Base-by-base conservation (phyloP, 2,888 invertebrate species). In the Nezara viridula region DNA sequence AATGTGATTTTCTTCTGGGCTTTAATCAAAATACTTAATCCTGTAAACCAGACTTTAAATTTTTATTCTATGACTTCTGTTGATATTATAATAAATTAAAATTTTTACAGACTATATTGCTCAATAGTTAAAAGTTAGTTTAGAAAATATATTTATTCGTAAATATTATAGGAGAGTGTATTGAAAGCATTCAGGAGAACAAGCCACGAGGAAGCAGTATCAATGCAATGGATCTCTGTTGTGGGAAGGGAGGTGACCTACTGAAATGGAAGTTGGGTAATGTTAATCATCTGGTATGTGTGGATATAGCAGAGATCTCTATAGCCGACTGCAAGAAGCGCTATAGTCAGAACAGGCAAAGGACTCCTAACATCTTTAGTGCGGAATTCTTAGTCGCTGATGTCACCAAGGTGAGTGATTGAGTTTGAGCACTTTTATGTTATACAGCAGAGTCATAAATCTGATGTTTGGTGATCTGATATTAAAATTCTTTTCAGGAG, bases 161-260 rank as follows among this genome's bases (percentile, higher is more conserved):
- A 19, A 73, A 37, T 73, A 85, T 87, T 88, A 52, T 47, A 77
- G 73, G 85, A 47, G 73, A 90, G 77, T 77, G 87, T 60, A 88
- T 89, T 89, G 44, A 66, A 87, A 89, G 77, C 40, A 37, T 89
- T 37, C 55, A 27, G 37, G 88, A 66, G 81, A 49, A 44, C 47
- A 50, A 44, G 47, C 88, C 52, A 55, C 86, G 88, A 73, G 88
- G 86, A 19, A 50, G 47, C 49, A 49, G 14, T 66, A 86, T 86
- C 21, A 89, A 86, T 27, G 73, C 60, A 16, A 93, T 99, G 88
- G 99, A 99, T 93, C 96, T 99, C 94, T 98, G 98, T 92, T 98
- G 98, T 92, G 99, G 99, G 1, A 99, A 99, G 94, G 99, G 99
- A 37, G 99, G 99, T 3, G 99, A 99, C 93, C 94, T 99, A 55